phyloP scores from a whole-genome alignment of 2,888 invertebrate genomes.

The Copidosoma aretas region DNA sequence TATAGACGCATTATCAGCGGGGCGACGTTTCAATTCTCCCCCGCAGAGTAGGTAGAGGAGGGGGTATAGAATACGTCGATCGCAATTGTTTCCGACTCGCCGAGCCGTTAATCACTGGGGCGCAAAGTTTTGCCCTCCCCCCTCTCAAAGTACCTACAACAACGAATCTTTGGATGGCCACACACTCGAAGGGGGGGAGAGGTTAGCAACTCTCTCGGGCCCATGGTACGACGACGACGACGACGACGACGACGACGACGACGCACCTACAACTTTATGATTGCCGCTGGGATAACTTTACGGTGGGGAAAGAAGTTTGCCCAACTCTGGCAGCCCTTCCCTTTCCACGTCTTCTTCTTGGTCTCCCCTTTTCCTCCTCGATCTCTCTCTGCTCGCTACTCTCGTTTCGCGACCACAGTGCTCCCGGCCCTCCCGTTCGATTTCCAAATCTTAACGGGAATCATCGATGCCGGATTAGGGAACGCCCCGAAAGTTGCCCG shows the following conservation, averaged over 20 bases:
- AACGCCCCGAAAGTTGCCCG: too few relatives aligned
- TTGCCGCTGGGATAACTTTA: slow-evolving; percentile 26
- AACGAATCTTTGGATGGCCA: slow-evolving; percentile 29
- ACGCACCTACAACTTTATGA: slow-evolving; percentile 35
- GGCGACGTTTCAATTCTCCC: too few relatives aligned
- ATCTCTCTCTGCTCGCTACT: not conserved
- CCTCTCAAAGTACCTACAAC: slow-evolving; percentile 13
- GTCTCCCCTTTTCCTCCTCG: not conserved
- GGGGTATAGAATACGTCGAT: not conserved
- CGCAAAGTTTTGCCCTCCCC: not conserved
- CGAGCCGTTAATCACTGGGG: slow-evolving; percentile 11
- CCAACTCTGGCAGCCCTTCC: not conserved
- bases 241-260: too few relatives aligned
- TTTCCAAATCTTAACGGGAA: too few relatives aligned
- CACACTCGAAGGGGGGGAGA: not conserved
- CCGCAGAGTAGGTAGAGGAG: not conserved
- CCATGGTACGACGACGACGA: too few relatives aligned
- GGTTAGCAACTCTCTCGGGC: too few relatives aligned
- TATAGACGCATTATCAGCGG: too few relatives aligned
- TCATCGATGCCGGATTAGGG: too few relatives aligned
- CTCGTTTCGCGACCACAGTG: not conserved
- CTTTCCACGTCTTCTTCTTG: not conserved
- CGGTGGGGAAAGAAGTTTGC: slow-evolving; percentile 30
- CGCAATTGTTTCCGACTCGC: not conserved
- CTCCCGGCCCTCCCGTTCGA: not conserved